Percentiles rank a stretch among this genome's conserved stretches.
Conservation (phyloP, 92 coral and sea anemone genomes). For the Palythoa heliodiscus region DNA sequence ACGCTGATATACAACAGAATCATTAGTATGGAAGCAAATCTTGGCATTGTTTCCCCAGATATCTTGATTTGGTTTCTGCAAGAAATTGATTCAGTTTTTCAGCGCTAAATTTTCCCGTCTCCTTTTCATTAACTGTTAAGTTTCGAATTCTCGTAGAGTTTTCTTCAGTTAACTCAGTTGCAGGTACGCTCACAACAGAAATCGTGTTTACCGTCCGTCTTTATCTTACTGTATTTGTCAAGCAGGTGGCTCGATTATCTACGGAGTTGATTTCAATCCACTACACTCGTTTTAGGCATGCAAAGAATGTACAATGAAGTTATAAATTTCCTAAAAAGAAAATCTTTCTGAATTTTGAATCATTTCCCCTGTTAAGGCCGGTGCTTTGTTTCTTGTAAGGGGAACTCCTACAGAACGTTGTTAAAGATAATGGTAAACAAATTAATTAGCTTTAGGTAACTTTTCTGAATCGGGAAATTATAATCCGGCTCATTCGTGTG, state of each 20-base stretch:
- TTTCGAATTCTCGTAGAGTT: neutral
- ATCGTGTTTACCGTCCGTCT: neutral
- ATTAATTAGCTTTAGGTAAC: neutral
- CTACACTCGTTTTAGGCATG: neutral
- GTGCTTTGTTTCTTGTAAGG: neutral
- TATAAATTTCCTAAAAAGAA: no score
- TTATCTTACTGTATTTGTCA: neutral
- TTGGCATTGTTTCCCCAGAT: neutral
- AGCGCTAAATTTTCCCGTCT: neutral
- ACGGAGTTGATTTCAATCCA: neutral
- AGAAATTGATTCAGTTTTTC: neutral
- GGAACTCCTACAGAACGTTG: neutral
- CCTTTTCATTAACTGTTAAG: neutral
- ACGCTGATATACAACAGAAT: neutral
- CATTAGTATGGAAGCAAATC: neutral
- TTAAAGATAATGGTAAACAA: neutral
- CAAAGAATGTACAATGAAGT: neutral
- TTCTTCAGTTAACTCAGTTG: no score
- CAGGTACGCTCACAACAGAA: neutral
- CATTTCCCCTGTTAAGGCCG: neutral
- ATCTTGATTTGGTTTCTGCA: neutral
- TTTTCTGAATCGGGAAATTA: neutral
- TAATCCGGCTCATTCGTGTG: neutral
- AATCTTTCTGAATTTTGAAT: neutral
- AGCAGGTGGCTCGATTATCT: conserved; percentile 8